Conservation (phyloP, 2,797 vertebrate species). For the Xenentodon cancila region DNA sequence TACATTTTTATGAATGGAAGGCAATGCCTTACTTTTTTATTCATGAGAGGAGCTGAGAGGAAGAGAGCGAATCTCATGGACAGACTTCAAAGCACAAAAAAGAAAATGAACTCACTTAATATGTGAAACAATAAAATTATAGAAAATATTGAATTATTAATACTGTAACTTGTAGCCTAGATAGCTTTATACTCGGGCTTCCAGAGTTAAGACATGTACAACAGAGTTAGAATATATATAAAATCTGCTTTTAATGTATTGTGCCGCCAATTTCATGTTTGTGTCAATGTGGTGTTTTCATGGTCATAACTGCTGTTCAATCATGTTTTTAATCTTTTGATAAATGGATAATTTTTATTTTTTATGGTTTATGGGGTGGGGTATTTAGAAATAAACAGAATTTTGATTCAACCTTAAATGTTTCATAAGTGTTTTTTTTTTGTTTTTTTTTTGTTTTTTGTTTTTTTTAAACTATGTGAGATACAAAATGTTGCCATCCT, state of each 20-base stretch:
- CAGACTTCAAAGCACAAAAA: slow-evolving; percentile 60
- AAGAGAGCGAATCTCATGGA: slow-evolving; percentile 40
- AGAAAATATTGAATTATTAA: slow-evolving; percentile 42
- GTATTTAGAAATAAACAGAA: slow-evolving; percentile 74
- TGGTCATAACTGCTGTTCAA: slow-evolving; percentile 76
- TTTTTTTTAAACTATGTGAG: not conserved
- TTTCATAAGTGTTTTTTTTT: not conserved
- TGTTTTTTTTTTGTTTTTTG: slow-evolving; percentile 6
- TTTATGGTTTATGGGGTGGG: slow-evolving; percentile 38
- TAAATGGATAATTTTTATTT: slow-evolving; percentile 44
- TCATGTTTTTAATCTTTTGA: slow-evolving; percentile 66
- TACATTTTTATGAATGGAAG: slow-evolving; percentile 17
- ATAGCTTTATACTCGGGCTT: slow-evolving; percentile 48
- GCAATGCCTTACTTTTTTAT: slow-evolving; percentile 13
- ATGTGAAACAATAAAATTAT: slow-evolving; percentile 37
- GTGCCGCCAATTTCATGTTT: slow-evolving; percentile 56
- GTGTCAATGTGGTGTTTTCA: slow-evolving; percentile 54
- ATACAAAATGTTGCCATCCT: not conserved
- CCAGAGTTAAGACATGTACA: slow-evolving; percentile 43
- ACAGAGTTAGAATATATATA: slow-evolving; percentile 48
- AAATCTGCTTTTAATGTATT: slow-evolving; percentile 59
- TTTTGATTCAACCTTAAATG: slow-evolving; percentile 50
- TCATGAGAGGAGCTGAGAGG: slow-evolving; percentile 17
- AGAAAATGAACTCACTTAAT: slow-evolving; percentile 40
- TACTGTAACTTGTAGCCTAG: slow-evolving; percentile 38